Percentiles rank a stretch among this genome's conserved stretches.
phyloP scores from a whole-genome alignment of 64 coral and sea anemone species.

The Porites australiensis region DNA sequence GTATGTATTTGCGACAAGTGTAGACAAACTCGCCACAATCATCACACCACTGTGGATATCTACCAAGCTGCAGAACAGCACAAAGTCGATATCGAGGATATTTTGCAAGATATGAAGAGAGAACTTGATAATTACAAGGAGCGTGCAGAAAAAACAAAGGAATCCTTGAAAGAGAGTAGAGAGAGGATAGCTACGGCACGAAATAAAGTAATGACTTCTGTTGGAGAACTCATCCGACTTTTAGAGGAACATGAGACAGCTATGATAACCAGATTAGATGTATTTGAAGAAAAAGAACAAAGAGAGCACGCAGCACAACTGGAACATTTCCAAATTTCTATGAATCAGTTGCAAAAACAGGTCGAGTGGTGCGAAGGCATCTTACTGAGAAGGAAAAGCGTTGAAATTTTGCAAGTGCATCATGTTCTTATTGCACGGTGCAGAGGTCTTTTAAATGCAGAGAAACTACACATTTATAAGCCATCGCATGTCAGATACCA shows the following conservation, averaged over 20 bases:
- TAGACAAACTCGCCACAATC: no score
- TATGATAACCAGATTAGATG: conserved; percentile 23
- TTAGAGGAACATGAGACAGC: conserved; percentile 46
- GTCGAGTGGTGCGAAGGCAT: conserved; percentile 33
- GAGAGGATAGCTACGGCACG: conserved; percentile 16
- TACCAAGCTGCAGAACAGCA: no score
- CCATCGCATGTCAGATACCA: background rate
- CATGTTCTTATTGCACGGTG: background rate
- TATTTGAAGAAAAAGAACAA: conserved; percentile 26
- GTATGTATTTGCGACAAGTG: no score
- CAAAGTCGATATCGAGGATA: no score
- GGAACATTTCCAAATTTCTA: conserved; percentile 16
- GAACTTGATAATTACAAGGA: conserved; percentile 1
- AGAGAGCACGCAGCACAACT: conserved; percentile 10
- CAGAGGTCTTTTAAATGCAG: conserved; percentile 25
- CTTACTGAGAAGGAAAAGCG: conserved; percentile 22
- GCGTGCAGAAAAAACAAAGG: conserved; percentile 12
- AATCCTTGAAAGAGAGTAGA: background rate
- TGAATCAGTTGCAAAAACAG: conserved; percentile 16
- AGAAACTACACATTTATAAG: conserved; percentile 7
- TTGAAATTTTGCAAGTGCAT: conserved; percentile 33
- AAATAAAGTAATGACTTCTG: background rate
- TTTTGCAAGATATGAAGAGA: background rate
- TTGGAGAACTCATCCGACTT: conserved; percentile 33
- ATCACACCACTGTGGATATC: no score